Percentiles rank a stretch among this genome's conserved stretches.
phyloP scores from a whole-genome alignment of 2,888 invertebrate genomes.

The Drosophila helvetica region DNA sequence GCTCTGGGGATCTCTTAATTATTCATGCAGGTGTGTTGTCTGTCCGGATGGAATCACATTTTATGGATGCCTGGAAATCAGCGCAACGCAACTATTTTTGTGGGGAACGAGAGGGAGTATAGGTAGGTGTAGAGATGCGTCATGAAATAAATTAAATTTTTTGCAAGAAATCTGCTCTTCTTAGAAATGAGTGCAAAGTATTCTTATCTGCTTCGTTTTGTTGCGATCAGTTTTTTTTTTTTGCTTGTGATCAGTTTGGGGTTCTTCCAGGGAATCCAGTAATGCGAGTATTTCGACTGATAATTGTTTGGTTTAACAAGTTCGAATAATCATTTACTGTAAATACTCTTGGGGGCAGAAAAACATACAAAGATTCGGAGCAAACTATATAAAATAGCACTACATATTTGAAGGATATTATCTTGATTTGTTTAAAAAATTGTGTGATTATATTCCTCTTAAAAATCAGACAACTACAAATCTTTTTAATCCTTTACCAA shows the following conservation, averaged over 20 bases:
- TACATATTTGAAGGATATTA: too few species aligned
- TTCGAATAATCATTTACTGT: background rate
- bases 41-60: conserved; percentile 11
- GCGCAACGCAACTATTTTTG: background rate
- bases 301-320: background rate
- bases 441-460: too few species aligned
- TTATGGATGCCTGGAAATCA: conserved; percentile 20
- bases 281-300: too few species aligned
- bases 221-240: background rate
- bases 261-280: background rate
- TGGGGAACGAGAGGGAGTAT: too few species aligned
- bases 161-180: background rate
- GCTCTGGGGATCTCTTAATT: conserved; percentile 38
- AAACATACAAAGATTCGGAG: too few species aligned
- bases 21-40: conserved; percentile 40
- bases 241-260: too few species aligned
- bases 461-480: too few species aligned
- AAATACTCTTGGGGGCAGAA: background rate
- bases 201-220: background rate
- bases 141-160: background rate
- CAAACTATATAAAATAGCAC: too few species aligned
- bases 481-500: too few species aligned
- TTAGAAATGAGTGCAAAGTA: background rate
- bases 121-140: background rate
- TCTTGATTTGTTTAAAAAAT: too few species aligned